phyloP scores from a whole-genome alignment of 2,113 vertebrate genomes.

The Narcine bancroftii region DNA sequence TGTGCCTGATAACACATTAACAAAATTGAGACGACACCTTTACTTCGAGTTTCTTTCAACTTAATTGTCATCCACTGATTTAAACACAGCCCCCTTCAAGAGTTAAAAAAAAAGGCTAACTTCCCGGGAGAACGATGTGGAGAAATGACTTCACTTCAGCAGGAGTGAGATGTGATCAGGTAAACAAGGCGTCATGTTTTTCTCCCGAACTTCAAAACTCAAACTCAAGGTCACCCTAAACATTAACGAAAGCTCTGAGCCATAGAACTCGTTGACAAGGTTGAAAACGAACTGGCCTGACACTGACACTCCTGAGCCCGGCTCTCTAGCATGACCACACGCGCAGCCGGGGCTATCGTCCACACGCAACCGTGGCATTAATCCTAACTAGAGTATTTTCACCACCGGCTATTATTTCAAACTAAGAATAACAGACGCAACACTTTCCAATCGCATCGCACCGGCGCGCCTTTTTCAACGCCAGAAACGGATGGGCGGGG shows the following conservation, averaged over 20 bases:
- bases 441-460: not conserved
- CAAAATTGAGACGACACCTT: not conserved
- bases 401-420: not conserved
- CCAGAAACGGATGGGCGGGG: conserved; percentile 18
- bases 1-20: too few relatives aligned
- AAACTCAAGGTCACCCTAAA: not conserved
- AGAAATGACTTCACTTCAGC: too few relatives aligned
- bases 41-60: too few relatives aligned
- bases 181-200: not conserved
- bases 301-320: conserved; percentile 14
- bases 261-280: not conserved
- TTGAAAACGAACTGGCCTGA: not conserved
- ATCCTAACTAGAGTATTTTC: conserved; percentile 21
- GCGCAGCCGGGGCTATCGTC: conserved; percentile 18
- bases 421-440: not conserved
- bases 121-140: not conserved
- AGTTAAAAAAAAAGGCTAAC: not conserved
- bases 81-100: not conserved
- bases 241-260: not conserved
- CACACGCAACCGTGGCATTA: conserved; percentile 22
- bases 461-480: not conserved
- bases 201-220: not conserved
- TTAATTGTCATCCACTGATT: too few relatives aligned
- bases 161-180: too few relatives aligned
- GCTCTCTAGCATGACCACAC: conserved; percentile 7